A percentile compares a stretch with the other conserved stretches of the same genome.
Conservation (phyloP, 2,113 vertebrate genomes). For the Menura novaehollandiae region DNA sequence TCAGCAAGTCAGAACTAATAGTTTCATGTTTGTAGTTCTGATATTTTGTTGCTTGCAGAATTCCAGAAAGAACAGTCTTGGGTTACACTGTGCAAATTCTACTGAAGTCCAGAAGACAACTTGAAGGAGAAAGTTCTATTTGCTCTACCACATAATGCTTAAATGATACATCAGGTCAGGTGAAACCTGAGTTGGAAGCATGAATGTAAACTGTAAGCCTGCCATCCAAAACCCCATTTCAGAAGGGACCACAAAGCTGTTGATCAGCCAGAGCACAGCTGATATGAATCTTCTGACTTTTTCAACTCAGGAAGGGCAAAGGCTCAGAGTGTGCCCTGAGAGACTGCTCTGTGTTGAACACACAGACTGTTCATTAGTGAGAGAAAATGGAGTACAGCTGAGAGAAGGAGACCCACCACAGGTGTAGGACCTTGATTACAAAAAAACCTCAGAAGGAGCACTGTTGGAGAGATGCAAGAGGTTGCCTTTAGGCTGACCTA, state of each 20-base stretch:
- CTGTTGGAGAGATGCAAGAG: background rate
- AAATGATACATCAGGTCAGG: background rate
- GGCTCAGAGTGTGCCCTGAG: background rate
- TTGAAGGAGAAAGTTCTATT: background rate
- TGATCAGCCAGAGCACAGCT: background rate
- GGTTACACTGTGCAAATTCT: background rate
- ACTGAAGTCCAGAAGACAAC: background rate
- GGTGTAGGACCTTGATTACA: background rate
- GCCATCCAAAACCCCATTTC: background rate
- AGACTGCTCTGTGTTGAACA: background rate
- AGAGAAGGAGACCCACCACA: background rate
- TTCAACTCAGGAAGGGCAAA: background rate
- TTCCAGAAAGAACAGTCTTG: background rate
- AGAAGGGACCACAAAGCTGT: background rate
- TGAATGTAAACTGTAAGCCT: background rate
- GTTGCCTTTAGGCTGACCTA: background rate
- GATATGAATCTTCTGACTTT: background rate
- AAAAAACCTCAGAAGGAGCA: background rate
- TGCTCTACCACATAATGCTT: rapidly evolving
- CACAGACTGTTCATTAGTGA: background rate
- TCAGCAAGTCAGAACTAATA: background rate
- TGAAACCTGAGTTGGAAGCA: background rate
- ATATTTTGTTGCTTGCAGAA: background rate
- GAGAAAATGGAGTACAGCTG: background rate
- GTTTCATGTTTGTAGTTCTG: background rate